Base-by-base conservation (phyloP, 2,888 invertebrate species). In the Coleophora flavipennella region DNA sequence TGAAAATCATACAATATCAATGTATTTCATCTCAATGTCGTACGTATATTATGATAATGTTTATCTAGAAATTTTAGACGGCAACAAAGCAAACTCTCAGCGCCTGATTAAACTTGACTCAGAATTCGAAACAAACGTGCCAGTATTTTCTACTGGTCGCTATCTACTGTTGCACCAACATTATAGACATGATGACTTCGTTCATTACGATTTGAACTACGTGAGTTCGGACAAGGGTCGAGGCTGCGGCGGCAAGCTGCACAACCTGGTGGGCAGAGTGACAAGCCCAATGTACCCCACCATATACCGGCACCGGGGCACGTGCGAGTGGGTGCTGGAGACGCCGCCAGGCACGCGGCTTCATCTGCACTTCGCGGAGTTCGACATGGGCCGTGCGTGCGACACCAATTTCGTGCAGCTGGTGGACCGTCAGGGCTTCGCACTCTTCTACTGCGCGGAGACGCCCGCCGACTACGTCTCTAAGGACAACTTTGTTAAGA, bases 111-210 rank as follows among this genome's bases (percentile, higher is more conserved):
- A 48, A 75, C 36, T 44, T 10, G 38, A 46, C 1, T 44, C 42
- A 8, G 50, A 60, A 9, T 64, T 53, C 42, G 46, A 46, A 0
- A 50, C 56, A 9, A 50, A 59, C 31, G 36, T 48, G 11, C 59
- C 78, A 20, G 44, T 94, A 1, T 96, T 93, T 72, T 91, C 93
- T 4, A 84, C 79, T 0, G 86, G 90, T 8, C 92, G 91, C 57
- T 78, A 86, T 40, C 58, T 95, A 29, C 86, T 88, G 43, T 51
- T 95, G 33, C 86, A 85, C 45, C 79, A 64, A 40, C 55, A 62
- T 43, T 48, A 62, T 55, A 20, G 6, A 20, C 26, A 67, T 65
- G 31, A 36, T 1, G 54, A 55, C 29, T 40, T 44, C 9, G 38
- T 59, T 2, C 48, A 39, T 14, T 81, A 52, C 43, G 79, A 83